A percentile compares a stretch with the other conserved stretches of the same genome.
phyloP scores from a whole-genome alignment of 2,888 invertebrate species.

The Lissocephala sabroskyi region DNA sequence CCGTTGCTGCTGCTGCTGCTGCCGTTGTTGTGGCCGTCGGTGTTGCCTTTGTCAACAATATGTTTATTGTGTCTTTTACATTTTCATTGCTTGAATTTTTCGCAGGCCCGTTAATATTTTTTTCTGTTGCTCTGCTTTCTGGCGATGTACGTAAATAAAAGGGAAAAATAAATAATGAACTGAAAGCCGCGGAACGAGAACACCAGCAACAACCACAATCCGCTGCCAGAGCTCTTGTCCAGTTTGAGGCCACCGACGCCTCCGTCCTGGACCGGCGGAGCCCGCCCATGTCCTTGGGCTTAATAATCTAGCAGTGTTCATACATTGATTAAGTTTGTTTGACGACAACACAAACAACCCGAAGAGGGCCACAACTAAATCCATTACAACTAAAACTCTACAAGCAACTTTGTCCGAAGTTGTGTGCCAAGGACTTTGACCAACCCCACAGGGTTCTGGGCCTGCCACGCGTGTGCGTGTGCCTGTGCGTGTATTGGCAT shows the following conservation, averaged over 20 bases:
- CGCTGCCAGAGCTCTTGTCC: neutral
- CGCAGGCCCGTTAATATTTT: constrained; percentile 4
- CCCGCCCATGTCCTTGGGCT: constrained; percentile 24
- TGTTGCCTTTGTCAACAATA: constrained; percentile 51
- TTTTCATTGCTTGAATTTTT: constrained; percentile 41
- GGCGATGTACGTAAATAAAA: constrained; percentile 7
- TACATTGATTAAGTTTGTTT: constrained; percentile 52
- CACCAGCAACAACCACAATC: neutral
- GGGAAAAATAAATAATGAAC: constrained; percentile 54
- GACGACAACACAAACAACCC: neutral
- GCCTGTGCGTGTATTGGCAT: constrained; percentile 45
- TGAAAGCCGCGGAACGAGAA: constrained; percentile 31
- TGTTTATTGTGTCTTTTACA: constrained; percentile 61
- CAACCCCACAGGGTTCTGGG: neutral
- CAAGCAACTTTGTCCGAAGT: constrained; percentile 39
- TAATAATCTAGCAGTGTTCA: constrained; percentile 45
- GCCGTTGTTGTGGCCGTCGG: constrained; percentile 1
- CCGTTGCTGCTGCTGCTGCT: neutral
- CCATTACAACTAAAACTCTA: too few relatives aligned
- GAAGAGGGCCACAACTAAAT: constrained; percentile 27
- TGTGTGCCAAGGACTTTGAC: constrained; percentile 17
- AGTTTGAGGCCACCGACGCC: too few relatives aligned
- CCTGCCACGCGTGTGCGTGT: neutral
- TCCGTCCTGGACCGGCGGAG: neutral
- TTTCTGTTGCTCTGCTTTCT: neutral